Evolutionary conservation across 2,888 invertebrate genomes (phyloP).

Genomic region (Lepidochitona cinerea): DNA sequence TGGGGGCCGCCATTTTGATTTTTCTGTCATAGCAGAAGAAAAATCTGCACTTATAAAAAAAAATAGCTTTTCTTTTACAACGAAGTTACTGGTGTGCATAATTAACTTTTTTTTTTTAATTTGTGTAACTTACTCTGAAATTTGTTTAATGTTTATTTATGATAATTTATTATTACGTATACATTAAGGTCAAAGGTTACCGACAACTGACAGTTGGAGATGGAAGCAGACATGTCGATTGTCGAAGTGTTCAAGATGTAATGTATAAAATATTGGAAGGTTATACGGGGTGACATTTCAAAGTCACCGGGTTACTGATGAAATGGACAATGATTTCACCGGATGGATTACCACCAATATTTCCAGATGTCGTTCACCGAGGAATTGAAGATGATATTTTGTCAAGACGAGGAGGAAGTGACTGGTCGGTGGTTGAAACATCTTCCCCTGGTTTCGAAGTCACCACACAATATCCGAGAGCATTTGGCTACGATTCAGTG

Average conservation of each 20-base stretch:
- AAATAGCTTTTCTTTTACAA: too few relatives aligned
- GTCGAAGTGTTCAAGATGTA: not conserved
- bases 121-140: too few relatives aligned
- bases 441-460: not conserved
- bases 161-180: not conserved
- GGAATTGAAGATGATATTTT: not conserved
- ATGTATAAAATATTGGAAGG: not conserved
- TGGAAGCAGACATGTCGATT: too few relatives aligned
- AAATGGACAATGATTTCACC: not conserved
- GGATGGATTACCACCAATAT: not conserved
- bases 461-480: not conserved
- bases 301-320: not conserved
- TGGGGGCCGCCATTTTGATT: conserved; percentile 41
- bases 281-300: not conserved
- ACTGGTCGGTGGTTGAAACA: not conserved
- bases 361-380: not conserved
- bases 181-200: conserved; percentile 2
- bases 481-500: not conserved
- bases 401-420: not conserved
- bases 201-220: not conserved
- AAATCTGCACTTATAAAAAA: not conserved
- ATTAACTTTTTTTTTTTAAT: too few relatives aligned
- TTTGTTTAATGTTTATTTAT: not conserved
- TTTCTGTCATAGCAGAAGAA: conserved; percentile 26
- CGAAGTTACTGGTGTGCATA: too few relatives aligned